A percentile compares a stretch with the other conserved stretches of the same genome.
These are phyloP conservation scores for Meandrina meandrites DNA, from an alignment of 92 coral and sea anemone genomes.

Conservation along the genomic window DNA sequence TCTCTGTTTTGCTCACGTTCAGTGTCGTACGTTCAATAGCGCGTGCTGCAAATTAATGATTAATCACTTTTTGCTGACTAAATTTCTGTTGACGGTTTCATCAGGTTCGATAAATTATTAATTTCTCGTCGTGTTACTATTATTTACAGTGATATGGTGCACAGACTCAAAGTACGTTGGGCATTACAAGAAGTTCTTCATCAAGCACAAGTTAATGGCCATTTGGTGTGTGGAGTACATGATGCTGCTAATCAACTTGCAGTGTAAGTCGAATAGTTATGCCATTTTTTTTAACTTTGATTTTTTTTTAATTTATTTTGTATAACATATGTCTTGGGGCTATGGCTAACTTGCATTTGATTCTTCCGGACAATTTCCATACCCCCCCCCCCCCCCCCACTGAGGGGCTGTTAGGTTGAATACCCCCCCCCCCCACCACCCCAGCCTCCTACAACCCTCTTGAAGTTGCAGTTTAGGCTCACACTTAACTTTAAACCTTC, in stretches of 20 bases:
- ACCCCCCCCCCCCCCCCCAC: no score
- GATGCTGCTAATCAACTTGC: slow-evolving; percentile 71
- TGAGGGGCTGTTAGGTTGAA: no score
- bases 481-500: no score
- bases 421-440: no score
- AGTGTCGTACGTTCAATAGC: background rate
- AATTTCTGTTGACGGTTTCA: background rate
- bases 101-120: background rate
- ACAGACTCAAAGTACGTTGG: slow-evolving; percentile 56
- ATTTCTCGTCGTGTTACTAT: background rate
- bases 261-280: slow-evolving; percentile 40
- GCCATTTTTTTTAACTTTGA: background rate
- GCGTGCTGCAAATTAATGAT: background rate
- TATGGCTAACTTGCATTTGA: background rate
- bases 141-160: slow-evolving; percentile 37
- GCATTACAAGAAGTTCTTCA: slow-evolving; percentile 63
- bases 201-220: slow-evolving; percentile 33
- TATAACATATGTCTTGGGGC: background rate
- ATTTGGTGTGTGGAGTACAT: slow-evolving; percentile 63
- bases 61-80: background rate
- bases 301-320: background rate
- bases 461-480: no score
- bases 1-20: background rate
- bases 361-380: no score
- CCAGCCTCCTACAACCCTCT: no score